These are phyloP conservation scores for Vanacampus margaritifer DNA, from an alignment of 2,113 vertebrate genomes.

Conservation along the genomic window DNA sequence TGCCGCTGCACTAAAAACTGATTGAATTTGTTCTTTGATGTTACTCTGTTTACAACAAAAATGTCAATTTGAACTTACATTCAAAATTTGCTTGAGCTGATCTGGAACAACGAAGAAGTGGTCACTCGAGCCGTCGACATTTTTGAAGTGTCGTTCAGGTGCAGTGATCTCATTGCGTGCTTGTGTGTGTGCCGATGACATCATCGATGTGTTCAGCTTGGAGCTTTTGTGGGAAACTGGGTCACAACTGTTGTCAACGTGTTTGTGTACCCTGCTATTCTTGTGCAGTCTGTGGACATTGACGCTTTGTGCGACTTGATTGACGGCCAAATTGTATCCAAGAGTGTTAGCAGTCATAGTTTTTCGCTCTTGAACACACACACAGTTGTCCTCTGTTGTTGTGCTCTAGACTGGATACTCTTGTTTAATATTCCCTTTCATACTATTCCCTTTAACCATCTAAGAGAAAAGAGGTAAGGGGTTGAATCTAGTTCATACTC, in stretches of 20 bases:
- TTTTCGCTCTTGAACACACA: not conserved
- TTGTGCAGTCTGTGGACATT: too few relatives aligned
- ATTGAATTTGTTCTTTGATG: too few relatives aligned
- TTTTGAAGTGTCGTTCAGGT: not conserved
- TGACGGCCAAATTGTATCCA: not conserved
- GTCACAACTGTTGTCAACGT: not conserved
- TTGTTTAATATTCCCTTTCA: too few relatives aligned
- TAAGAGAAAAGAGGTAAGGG: too few relatives aligned
- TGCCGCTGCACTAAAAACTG: too few relatives aligned
- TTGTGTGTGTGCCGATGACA: not conserved
- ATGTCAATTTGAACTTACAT: too few relatives aligned
- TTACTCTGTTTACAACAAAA: too few relatives aligned
- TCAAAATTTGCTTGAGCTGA: too few relatives aligned
- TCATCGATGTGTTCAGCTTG: not conserved
- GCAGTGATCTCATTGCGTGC: not conserved
- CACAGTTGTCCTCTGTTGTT: not conserved
- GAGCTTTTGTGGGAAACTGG: not conserved
- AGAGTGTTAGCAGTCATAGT: constrained; percentile 12
- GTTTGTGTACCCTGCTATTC: not conserved
- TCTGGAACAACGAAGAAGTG: not conserved
- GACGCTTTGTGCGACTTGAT: not conserved
- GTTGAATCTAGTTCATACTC: too few relatives aligned
- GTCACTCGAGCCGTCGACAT: not conserved
- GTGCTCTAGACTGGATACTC: not conserved
- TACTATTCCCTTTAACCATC: too few relatives aligned